These are phyloP conservation scores for Hypotaenidia philippensis DNA, from an alignment of 2,797 vertebrate species.

Conservation along the genomic window DNA sequence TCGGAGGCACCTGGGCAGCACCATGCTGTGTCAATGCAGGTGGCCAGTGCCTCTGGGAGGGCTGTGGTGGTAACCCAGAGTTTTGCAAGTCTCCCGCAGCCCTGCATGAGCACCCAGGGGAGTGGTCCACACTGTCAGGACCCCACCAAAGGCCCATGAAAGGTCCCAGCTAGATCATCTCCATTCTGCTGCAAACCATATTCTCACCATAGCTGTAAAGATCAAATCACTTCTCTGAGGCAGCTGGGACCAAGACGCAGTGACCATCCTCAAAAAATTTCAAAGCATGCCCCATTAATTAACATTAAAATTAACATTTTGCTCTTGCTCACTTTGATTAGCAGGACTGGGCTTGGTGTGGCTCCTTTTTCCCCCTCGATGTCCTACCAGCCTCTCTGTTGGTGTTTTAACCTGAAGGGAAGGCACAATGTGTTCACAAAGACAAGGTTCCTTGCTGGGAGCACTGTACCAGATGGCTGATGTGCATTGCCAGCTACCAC, in stretches of 20 bases:
- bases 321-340: not conserved
- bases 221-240: not conserved
- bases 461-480: not conserved
- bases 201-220: not conserved
- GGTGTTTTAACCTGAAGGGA: not conserved
- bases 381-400: not conserved
- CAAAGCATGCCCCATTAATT: not conserved
- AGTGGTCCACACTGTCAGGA: not conserved
- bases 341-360: not conserved
- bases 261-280: not conserved
- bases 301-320: not conserved
- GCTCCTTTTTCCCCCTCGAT: not conserved
- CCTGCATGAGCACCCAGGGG: fast-evolving
- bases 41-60: not conserved
- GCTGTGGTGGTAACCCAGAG: not conserved
- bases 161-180: not conserved
- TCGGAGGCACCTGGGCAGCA: fast-evolving
- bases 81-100: not conserved
- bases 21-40: not conserved
- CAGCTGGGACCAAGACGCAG: not conserved
- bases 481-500: not conserved
- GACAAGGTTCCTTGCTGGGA: not conserved
- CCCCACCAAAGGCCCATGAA: fast-evolving
- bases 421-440: not conserved
- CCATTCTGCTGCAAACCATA: not conserved